Evolutionary conservation across 2,797 vertebrate species (phyloP).

Genomic region (Rhinogobio ventralis): DNA sequence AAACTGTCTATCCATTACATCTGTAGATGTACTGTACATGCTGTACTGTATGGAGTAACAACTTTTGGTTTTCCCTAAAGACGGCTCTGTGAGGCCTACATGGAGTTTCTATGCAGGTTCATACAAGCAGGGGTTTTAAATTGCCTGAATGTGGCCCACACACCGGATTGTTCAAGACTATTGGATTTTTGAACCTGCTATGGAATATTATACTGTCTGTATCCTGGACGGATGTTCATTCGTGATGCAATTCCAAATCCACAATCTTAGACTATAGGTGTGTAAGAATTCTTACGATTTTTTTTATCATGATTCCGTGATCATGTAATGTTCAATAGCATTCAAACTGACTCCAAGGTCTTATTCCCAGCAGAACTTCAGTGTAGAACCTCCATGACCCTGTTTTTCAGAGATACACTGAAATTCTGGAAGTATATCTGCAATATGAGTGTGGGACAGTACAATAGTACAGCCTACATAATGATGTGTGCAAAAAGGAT

Average conservation of each 20-base stretch:
- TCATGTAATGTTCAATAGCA: conserved; percentile 3
- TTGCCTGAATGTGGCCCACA: background rate
- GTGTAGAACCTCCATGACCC: background rate
- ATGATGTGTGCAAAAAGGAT: conserved; percentile 1
- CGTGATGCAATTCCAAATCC: conserved; percentile 22
- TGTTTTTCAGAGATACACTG: conserved; percentile 2
- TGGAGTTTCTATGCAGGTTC: conserved; percentile 69
- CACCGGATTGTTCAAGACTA: background rate
- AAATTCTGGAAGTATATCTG: conserved; percentile 14
- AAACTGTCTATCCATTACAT: conserved; percentile 54
- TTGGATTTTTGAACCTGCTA: conserved; percentile 11
- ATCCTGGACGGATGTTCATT: background rate
- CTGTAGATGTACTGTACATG: conserved; percentile 60
- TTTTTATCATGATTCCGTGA: background rate
- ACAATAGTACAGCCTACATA: conserved; percentile 13
- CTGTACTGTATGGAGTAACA: conserved; percentile 55
- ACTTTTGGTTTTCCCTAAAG: conserved; percentile 56
- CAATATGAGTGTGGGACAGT: conserved; percentile 1
- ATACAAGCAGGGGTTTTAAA: conserved; percentile 45
- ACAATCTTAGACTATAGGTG: background rate
- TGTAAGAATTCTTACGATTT: background rate
- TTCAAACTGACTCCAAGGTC: conserved; percentile 38
- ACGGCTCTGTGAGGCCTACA: conserved; percentile 15
- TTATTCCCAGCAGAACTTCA: background rate
- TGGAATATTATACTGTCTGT: background rate